These are phyloP conservation scores for Cephus rjabovi DNA, from an alignment of 2,888 invertebrate genomes.

Conservation along the genomic window DNA sequence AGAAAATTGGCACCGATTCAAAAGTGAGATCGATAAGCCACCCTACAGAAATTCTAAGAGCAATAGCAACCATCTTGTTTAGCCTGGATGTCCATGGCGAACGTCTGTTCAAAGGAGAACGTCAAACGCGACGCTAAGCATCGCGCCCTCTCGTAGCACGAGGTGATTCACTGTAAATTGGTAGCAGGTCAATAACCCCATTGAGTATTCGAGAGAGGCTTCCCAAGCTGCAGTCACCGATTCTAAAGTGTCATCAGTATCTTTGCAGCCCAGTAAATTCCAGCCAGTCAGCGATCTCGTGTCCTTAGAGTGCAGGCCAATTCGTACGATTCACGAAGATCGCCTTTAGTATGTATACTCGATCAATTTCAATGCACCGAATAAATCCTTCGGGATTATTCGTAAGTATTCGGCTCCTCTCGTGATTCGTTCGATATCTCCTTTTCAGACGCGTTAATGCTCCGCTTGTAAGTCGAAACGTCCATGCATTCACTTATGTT, in stretches of 20 bases:
- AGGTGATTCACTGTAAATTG: not conserved
- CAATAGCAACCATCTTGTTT: not conserved
- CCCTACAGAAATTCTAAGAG: not conserved
- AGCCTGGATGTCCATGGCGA: not conserved
- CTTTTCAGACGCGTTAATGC: not conserved
- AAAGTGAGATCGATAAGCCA: not conserved
- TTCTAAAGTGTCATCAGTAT: constrained; percentile 13
- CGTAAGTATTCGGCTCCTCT: not conserved
- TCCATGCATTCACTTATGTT: not conserved
- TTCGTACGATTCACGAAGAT: constrained; percentile 18
- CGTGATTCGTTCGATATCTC: not conserved
- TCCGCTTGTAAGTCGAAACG: not conserved
- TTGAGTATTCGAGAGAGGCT: not conserved
- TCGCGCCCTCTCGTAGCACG: not conserved
- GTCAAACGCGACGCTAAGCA: not conserved
- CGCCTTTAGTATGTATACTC: not conserved
- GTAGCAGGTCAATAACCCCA: not conserved
- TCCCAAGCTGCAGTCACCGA: not conserved
- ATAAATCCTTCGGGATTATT: not conserved
- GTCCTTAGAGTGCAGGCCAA: not conserved
- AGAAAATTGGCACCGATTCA: not conserved
- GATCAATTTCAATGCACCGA: not conserved
- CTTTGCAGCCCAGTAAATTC: constrained; percentile 24
- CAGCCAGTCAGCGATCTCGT: constrained; percentile 17
- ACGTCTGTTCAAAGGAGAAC: not conserved